Evolutionary conservation across 2,888 invertebrate species (phyloP).

Genomic region (Sipunculus nudus): DNA sequence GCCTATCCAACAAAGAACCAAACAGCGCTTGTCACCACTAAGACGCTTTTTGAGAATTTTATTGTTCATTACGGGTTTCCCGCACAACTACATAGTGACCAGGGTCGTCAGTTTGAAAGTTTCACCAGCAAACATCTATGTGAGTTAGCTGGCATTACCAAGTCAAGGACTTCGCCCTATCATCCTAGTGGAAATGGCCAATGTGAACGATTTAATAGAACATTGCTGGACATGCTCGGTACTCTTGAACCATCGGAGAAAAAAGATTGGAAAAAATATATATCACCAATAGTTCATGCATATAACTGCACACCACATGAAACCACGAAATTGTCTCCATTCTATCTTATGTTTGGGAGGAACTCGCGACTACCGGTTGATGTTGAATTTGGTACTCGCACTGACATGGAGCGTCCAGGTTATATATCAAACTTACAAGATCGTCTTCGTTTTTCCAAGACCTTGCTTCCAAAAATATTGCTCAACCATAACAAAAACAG

Average conservation of each 20-base stretch:
- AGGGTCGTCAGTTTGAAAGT: slow-evolving; percentile 8
- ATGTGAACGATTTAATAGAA: slow-evolving; percentile 41
- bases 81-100: slow-evolving; percentile 2
- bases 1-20: slow-evolving; percentile 30
- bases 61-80: slow-evolving; percentile 32
- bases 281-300: slow-evolving; percentile 31
- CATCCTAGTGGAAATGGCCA: slow-evolving; percentile 31
- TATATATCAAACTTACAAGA: too few species aligned
- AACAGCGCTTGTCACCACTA: slow-evolving; percentile 27
- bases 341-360: slow-evolving; percentile 9
- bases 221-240: slow-evolving; percentile 32
- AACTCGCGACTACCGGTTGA: slow-evolving; percentile 6
- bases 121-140: neutral
- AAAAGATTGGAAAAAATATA: slow-evolving; percentile 29
- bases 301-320: slow-evolving; percentile 14
- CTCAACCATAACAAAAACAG: too few species aligned
- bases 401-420: too few species aligned
- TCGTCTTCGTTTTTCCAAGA: too few species aligned
- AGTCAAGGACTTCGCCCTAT: slow-evolving; percentile 14
- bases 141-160: neutral
- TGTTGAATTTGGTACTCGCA: too few species aligned
- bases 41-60: slow-evolving; percentile 24
- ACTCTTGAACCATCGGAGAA: slow-evolving; percentile 30
- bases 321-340: slow-evolving; percentile 3
- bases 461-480: too few species aligned